Percentiles rank a stretch among this genome's conserved stretches.
Evolutionary conservation across 1,140 invertebrate species (phyloP).

Genomic region (Mercenaria mercenaria): DNA sequence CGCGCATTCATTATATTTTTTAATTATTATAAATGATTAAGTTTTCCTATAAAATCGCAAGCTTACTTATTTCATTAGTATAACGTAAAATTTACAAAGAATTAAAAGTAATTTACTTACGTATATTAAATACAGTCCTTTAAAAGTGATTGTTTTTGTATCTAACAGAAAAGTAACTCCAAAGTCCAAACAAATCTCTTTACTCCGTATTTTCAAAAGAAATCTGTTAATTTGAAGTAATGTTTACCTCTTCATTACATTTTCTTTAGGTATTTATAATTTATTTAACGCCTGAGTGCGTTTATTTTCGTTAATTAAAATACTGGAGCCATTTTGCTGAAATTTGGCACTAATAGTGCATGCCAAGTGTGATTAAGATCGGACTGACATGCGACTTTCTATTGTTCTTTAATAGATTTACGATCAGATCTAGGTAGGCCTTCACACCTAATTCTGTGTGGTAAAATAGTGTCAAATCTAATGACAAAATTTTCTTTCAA

Average conservation of each 20-base stretch:
- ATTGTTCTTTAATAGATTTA: conserved; percentile 15
- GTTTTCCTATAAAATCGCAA: too few relatives aligned
- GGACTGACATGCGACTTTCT: background rate
- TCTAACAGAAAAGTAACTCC: too few relatives aligned
- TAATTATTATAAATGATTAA: too few relatives aligned
- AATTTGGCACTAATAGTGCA: conserved; percentile 42
- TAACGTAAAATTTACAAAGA: too few relatives aligned
- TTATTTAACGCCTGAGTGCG: conserved; percentile 16
- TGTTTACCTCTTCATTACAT: conserved; percentile 9
- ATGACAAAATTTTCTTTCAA: conserved; percentile 7
- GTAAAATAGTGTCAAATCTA: conserved; percentile 48
- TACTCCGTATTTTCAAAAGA: too few relatives aligned
- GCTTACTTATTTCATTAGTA: too few relatives aligned
- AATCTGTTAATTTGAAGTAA: background rate
- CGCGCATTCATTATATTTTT: too few relatives aligned
- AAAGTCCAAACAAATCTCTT: too few relatives aligned
- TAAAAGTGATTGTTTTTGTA: too few relatives aligned
- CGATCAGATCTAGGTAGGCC: background rate
- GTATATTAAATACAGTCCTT: too few relatives aligned
- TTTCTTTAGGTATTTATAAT: background rate
- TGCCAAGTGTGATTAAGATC: conserved; percentile 41
- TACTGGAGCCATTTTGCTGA: conserved; percentile 29
- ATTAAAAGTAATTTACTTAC: too few relatives aligned
- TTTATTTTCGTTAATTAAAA: conserved; percentile 9
- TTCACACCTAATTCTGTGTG: background rate